Percentiles rank a stretch among this genome's conserved stretches.
phyloP scores from a whole-genome alignment of 2,888 invertebrate species.

The Acanthosepion pharaonis region DNA sequence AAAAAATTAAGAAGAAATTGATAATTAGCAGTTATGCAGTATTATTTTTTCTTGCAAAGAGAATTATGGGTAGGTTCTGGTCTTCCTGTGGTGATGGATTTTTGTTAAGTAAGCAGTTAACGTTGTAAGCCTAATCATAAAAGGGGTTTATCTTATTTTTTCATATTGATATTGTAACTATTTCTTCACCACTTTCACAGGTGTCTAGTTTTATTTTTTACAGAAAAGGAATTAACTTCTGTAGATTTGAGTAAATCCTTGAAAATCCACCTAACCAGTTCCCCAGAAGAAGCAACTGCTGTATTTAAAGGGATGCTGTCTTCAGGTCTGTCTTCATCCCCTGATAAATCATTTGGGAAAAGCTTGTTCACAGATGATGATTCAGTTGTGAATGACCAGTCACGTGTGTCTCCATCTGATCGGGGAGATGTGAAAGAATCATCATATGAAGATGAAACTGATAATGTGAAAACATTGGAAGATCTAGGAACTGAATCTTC shows the following conservation, averaged over 20 bases:
- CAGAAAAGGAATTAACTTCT: background rate
- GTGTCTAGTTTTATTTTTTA: background rate
- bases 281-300: constrained; percentile 47
- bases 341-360: background rate
- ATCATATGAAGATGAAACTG: constrained; percentile 46
- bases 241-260: background rate
- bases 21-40: too few species aligned
- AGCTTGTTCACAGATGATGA: background rate
- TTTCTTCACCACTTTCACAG: background rate
- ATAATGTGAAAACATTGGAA: constrained; percentile 43
- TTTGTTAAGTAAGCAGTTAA: too few species aligned
- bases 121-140: too few species aligned
- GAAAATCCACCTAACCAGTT: background rate
- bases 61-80: too few species aligned
- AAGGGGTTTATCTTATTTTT: too few species aligned
- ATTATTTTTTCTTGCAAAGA: too few species aligned
- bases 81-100: too few species aligned
- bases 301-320: constrained; percentile 44
- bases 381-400: background rate
- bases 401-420: background rate
- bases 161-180: background rate
- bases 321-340: background rate
- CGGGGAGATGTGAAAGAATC: background rate
- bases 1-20: too few species aligned
- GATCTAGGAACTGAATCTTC: constrained; percentile 34